Percentiles rank a stretch among this genome's conserved stretches.
Evolutionary conservation across 2,797 vertebrate species (phyloP).

Genomic region (Florisuga fusca): DNA sequence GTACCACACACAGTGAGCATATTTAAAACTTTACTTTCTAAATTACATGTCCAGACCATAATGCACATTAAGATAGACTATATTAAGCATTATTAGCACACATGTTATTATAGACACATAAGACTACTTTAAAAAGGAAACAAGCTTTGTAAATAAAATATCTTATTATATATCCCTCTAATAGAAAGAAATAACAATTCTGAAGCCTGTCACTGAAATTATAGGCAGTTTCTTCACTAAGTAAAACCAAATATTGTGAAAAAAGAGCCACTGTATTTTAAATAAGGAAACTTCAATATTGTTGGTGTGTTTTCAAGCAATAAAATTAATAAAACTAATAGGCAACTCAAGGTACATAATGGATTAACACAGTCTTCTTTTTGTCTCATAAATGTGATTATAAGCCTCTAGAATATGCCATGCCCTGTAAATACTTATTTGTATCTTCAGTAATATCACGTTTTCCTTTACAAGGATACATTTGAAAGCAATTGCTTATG

Average conservation of each 20-base stretch:
- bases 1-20: background rate
- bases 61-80: background rate
- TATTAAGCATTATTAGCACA: background rate
- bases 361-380: conserved; percentile 54
- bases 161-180: background rate
- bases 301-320: background rate
- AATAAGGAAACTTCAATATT: background rate
- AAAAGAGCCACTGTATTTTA: conserved; percentile 36
- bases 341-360: conserved; percentile 39
- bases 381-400: conserved; percentile 45
- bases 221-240: conserved; percentile 23
- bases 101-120: background rate
- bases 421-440: conserved; percentile 69
- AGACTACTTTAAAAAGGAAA: background rate
- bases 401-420: conserved; percentile 59
- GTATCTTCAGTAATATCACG: conserved; percentile 44
- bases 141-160: background rate
- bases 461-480: conserved; percentile 71
- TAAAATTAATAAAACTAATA: conserved; percentile 42
- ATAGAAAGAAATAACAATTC: background rate
- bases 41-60: background rate
- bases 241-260: background rate
- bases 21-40: conserved; percentile 20
- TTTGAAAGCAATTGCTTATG: conserved; percentile 78
- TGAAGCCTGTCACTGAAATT: background rate